A percentile compares a stretch with the other conserved stretches of the same genome.
These are phyloP conservation scores for Arnoldichthys spilopterus DNA, from an alignment of 2,797 vertebrate species.

Conservation along the genomic window DNA sequence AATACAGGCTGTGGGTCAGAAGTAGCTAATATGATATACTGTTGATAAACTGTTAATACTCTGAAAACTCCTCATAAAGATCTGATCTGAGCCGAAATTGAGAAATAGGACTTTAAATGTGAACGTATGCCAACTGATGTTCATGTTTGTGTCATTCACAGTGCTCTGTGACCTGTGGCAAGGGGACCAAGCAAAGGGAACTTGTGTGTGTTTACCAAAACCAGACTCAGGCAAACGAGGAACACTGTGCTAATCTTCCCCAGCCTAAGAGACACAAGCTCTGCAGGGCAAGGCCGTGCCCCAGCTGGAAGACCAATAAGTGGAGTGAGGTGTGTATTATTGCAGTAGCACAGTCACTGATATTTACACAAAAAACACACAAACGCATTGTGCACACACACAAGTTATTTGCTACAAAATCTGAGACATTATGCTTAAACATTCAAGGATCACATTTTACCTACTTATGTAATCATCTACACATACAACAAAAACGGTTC, in stretches of 20 bases:
- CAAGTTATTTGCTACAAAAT: no score
- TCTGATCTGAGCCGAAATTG: neutral
- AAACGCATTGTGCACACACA: no score
- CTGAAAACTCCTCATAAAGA: neutral
- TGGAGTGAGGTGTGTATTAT: conserved; percentile 87
- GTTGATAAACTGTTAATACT: neutral
- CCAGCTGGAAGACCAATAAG: conserved; percentile 87
- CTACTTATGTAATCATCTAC: no score
- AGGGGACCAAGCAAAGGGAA: conserved; percentile 86
- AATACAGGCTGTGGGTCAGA: neutral
- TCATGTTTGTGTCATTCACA: conserved; percentile 59
- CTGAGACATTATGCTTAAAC: no score
- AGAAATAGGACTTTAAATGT: conserved; percentile 5
- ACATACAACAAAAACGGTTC: no score
- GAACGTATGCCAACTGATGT: conserved; percentile 14
- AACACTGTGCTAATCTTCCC: conserved; percentile 80
- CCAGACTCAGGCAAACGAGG: conserved; percentile 79
- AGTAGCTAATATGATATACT: neutral
- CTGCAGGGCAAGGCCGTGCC: conserved; percentile 85
- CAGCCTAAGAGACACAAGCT: conserved; percentile 83
- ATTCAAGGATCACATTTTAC: no score
- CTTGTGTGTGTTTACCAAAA: conserved; percentile 82
- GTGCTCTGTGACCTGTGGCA: conserved; percentile 95
- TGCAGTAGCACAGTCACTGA: conserved; percentile 34
- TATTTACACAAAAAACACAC: neutral